phyloP scores from a whole-genome alignment of 1,140 invertebrate genomes.

The Argopecten irradians region DNA sequence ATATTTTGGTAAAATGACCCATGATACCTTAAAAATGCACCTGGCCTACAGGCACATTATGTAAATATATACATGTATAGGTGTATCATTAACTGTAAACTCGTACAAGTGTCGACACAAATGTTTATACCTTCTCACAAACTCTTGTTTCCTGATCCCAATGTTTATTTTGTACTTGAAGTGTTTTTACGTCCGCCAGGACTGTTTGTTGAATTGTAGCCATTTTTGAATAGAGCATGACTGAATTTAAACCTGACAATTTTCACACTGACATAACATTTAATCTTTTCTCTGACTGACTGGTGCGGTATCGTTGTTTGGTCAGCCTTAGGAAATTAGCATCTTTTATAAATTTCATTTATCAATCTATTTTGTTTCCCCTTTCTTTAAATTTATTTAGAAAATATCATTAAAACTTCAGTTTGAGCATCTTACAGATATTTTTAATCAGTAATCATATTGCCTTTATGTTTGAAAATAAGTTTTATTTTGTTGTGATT shows the following conservation, averaged over 20 bases:
- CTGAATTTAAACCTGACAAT: neutral
- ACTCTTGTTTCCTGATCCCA: neutral
- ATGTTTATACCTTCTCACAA: neutral
- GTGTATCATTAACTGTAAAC: neutral
- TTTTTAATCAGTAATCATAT: too few species aligned
- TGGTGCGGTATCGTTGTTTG: neutral
- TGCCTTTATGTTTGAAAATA: neutral
- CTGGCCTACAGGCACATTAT: too few species aligned
- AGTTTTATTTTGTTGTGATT: neutral
- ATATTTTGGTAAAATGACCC: too few species aligned
- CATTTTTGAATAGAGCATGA: neutral
- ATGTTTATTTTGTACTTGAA: constrained; percentile 7
- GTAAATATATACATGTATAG: too few species aligned
- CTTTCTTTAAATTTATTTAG: too few species aligned
- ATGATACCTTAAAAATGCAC: too few species aligned
- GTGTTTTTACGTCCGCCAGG: neutral
- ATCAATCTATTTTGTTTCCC: too few species aligned
- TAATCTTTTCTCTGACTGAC: neutral
- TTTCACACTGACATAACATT: constrained; percentile 15
- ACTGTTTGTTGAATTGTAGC: constrained; percentile 10
- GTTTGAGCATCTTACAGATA: too few species aligned
- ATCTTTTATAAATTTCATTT: too few species aligned
- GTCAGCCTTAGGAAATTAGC: neutral
- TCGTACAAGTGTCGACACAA: neutral
- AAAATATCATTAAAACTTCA: too few species aligned